Base-by-base conservation (phyloP, 2,888 invertebrate species). In the Odontocolon sp. region DNA sequence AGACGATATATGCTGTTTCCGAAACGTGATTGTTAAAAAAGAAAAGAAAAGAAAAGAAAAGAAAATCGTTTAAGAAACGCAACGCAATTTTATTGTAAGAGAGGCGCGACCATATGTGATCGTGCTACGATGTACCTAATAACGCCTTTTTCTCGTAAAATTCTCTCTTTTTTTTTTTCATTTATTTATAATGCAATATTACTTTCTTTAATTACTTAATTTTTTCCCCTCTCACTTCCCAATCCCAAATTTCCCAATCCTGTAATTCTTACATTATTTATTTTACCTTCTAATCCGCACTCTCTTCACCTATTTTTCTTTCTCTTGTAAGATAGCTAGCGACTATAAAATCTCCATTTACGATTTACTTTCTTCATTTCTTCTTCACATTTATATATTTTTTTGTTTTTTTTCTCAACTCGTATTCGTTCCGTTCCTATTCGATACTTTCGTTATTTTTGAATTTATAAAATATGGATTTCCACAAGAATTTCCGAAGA, bases 61-160 rank as follows among this genome's bases (percentile, higher is more conserved):
- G 31, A 14, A 21, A 6, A 54, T 45, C 63, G 63, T 68, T 72
- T 69, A 2, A 59, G 63, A 71, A 77, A 77, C 72, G 61, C 72
- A 68, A 77, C 68, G 72, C 70, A 67, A 76, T 77, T 47, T 72
- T 77, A 77, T 26, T 61, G 56, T 79, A 84, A 78, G 80, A 80
- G 70, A 81, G 78, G 81, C 81, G 81, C 81, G 83, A 81, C 79
- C 80, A 77, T 78, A 75, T 74, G 71, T 78, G 82, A 80, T 75
- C 83, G 80, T 81, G 83, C 84, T 83, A 82, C 83, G 77, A 84
- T 84, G 85, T 86, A 85, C 85, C 85, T 85, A 83, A 85, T 81
- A 78, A 81, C 76, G 40, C 67, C 59, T 78, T 79, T n/a, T n/a
- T 77, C 33, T 73, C 67, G 52, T 78, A 73, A 68, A 61, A 71